Conservation (phyloP, 2,888 invertebrate species). For the Choristoneura rosaceana region DNA sequence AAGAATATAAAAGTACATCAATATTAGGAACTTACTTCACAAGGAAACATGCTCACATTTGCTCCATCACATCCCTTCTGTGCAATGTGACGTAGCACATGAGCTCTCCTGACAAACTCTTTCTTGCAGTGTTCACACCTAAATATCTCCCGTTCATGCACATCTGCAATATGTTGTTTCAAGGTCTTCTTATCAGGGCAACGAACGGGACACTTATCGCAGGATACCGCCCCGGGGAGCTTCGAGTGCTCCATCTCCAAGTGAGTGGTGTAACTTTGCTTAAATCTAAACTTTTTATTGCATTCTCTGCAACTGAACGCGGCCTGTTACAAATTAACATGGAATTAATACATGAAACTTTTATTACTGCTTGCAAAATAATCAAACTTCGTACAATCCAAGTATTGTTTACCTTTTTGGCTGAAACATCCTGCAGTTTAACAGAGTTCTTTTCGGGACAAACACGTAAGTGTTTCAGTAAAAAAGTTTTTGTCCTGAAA, state of each 20-base stretch:
- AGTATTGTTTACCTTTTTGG: constrained; percentile 40
- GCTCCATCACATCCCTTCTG: constrained; percentile 89
- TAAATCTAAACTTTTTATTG: constrained; percentile 89
- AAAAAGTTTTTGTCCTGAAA: constrained; percentile 10
- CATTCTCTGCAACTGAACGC: constrained; percentile 84
- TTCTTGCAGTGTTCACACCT: constrained; percentile 89
- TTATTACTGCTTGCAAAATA: neutral
- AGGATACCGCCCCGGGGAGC: constrained; percentile 84
- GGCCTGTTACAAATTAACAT: constrained; percentile 48
- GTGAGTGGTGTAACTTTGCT: constrained; percentile 88
- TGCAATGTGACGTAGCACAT: constrained; percentile 89
- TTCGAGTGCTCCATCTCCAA: constrained; percentile 89
- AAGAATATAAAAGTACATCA: constrained; percentile 23
- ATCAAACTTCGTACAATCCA: neutral
- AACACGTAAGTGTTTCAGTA: constrained; percentile 26
- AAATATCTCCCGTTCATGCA: constrained; percentile 80
- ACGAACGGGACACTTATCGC: constrained; percentile 88
- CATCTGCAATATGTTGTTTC: constrained; percentile 88
- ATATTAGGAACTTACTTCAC: constrained; percentile 66
- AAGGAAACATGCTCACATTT: constrained; percentile 55
- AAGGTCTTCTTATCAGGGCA: constrained; percentile 87
- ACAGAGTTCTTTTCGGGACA: constrained; percentile 18
- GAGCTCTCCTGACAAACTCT: constrained; percentile 91
- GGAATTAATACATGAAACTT: neutral
- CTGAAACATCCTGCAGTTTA: constrained; percentile 7